Base-by-base conservation (phyloP, 2,888 invertebrate genomes). In the Plutella xylostella region DNA sequence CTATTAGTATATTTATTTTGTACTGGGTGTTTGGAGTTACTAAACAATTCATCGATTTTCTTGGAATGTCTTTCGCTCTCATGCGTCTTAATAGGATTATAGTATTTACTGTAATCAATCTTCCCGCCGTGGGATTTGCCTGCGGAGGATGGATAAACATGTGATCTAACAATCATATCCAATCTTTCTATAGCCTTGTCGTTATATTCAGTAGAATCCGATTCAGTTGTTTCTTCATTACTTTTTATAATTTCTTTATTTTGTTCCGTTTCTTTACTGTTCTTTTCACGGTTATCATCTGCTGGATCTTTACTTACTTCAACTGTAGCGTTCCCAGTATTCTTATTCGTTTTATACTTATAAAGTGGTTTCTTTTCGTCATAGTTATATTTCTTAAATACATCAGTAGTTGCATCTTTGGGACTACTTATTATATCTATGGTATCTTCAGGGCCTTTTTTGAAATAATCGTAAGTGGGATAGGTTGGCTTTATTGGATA, bases 391-490 rank as follows among this genome's bases (percentile, higher is more conserved):
- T 14, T 33, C 33, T 14, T 33, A 15, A n/a, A 14, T 33, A n/a
- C n/a, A 12, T 33, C 33, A 33, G 15, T 33, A 15, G 33, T 14
- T 33, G n/a, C n/a, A n/a, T n/a, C n/a, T n/a, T n/a, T n/a, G n/a
- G n/a, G n/a, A n/a, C n/a, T n/a, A n/a, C n/a, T n/a, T n/a, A n/a
- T n/a, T n/a, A n/a, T n/a, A n/a, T n/a, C n/a, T n/a, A n/a, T n/a
- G n/a, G n/a, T n/a, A n/a, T n/a, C 57, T 72, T 77, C 61, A 63
- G 74, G 67, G 59, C 66, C 53, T 70, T 71, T 71, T 70, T 79
- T 79, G 77, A 79, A 82, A 76, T 72, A 64, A 75, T 78, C 68
- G 74, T 74, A 76, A 48, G 66, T 55, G 65, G 63, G 65, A 68
- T 65, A 62, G 64, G 63, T 59, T 54, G 73, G 68, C 52, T 65